These are phyloP conservation scores for Delichon dasypus DNA, from an alignment of 2,797 vertebrate genomes.

Conservation along the genomic window DNA sequence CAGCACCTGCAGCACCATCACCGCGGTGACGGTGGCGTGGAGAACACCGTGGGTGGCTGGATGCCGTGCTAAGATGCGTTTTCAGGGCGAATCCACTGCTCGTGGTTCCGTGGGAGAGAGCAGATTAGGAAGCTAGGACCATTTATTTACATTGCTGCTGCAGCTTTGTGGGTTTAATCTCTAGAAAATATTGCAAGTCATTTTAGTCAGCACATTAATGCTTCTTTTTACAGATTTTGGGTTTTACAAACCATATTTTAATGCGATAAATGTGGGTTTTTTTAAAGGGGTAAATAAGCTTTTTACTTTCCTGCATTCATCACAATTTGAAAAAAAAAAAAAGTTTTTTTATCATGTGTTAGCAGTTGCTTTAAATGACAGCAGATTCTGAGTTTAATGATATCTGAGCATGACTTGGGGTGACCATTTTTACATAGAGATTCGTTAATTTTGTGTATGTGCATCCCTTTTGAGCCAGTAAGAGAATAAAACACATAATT, in stretches of 20 bases:
- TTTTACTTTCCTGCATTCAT: neutral
- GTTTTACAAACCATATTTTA: neutral
- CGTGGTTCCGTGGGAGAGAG: neutral
- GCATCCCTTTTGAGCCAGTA: neutral
- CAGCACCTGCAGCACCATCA: neutral
- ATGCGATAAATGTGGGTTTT: neutral
- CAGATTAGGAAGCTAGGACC: neutral
- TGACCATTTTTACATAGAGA: neutral
- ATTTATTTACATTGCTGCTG: neutral
- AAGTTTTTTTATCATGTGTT: neutral
- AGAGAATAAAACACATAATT: neutral
- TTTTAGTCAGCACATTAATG: neutral
- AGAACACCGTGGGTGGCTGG: accelerated
- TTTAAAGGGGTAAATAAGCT: neutral
- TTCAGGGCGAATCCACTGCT: neutral
- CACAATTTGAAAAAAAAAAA: neutral
- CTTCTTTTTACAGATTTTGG: neutral
- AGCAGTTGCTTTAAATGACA: neutral
- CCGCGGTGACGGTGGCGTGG: accelerated
- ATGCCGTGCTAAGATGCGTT: neutral
- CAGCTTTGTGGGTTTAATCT: neutral
- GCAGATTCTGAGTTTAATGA: neutral
- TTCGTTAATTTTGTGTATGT: neutral
- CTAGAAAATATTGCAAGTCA: constrained; percentile 7
- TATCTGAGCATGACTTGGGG: neutral